These are phyloP conservation scores for Streblospio benedicti DNA, from an alignment of 1,140 invertebrate species.

Conservation along the genomic window DNA sequence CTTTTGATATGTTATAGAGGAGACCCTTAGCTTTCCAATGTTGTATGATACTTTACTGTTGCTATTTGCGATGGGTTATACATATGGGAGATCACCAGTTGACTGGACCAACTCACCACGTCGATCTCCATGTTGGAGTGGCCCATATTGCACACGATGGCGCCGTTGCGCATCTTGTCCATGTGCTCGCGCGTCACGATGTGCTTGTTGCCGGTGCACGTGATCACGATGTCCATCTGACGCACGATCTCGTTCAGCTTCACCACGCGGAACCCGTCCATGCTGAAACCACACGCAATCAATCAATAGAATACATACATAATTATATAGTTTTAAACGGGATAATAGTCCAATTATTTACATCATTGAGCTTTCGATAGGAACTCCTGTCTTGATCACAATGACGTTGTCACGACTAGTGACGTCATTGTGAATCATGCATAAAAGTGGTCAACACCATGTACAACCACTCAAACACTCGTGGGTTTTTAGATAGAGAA, in stretches of 20 bases:
- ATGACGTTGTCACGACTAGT: not conserved
- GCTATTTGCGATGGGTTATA: too few species aligned
- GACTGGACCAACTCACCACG: constrained; percentile 80
- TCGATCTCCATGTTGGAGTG: constrained; percentile 98
- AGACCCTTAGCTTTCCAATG: too few species aligned
- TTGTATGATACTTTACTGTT: too few species aligned
- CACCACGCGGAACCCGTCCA: constrained; percentile 94
- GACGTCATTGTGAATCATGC: not conserved
- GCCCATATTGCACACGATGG: constrained; percentile 95
- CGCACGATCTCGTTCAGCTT: constrained; percentile 87
- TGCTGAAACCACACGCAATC: constrained; percentile 62
- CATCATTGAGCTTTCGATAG: too few species aligned
- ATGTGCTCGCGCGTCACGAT: constrained; percentile 89
- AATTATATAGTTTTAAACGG: too few species aligned
- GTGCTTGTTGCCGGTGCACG: constrained; percentile 91
- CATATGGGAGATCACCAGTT: too few species aligned
- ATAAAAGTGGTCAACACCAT: too few species aligned
- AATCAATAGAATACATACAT: constrained; percentile 1
- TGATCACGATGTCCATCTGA: constrained; percentile 87
- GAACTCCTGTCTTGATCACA: too few species aligned
- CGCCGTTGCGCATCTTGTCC: constrained; percentile 95
- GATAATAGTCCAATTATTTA: too few species aligned
- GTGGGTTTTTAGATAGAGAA: too few species aligned
- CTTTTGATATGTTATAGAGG: too few species aligned
- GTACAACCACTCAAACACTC: too few species aligned